phyloP scores from a whole-genome alignment of 2,113 vertebrate genomes.

The Campylomormyrus numenius region DNA sequence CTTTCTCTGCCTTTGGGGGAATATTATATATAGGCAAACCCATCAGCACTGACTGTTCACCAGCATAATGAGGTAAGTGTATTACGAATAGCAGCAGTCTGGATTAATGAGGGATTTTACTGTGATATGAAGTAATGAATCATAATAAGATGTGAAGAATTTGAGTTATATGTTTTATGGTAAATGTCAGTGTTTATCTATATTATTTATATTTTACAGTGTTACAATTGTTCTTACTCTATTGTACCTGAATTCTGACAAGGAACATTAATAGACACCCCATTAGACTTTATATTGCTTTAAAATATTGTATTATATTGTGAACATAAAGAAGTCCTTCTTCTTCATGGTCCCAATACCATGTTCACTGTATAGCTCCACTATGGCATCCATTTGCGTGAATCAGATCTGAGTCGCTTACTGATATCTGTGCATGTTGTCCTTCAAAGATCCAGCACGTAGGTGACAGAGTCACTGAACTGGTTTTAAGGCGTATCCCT shows the following conservation, averaged over 20 bases:
- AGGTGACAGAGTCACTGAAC: neutral
- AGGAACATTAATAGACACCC: neutral
- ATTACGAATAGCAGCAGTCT: neutral
- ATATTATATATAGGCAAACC: neutral
- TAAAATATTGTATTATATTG: neutral
- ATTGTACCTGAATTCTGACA: neutral
- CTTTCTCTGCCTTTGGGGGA: neutral
- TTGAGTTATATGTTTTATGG: neutral
- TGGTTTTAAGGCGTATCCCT: neutral
- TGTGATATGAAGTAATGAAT: neutral
- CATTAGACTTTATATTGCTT: neutral
- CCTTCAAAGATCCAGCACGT: neutral
- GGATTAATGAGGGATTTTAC: neutral
- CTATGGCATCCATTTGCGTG: neutral
- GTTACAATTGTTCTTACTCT: neutral
- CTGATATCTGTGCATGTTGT: neutral
- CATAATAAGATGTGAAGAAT: neutral
- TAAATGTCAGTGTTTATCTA: neutral
- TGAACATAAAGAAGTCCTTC: neutral
- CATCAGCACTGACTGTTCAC: neutral
- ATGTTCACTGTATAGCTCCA: neutral
- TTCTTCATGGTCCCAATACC: neutral
- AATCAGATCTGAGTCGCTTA: neutral
- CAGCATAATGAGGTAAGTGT: neutral
- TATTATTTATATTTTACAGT: neutral